These are phyloP conservation scores for Nemapogon koenigi DNA, from an alignment of 2,888 invertebrate genomes.

Conservation along the genomic window DNA sequence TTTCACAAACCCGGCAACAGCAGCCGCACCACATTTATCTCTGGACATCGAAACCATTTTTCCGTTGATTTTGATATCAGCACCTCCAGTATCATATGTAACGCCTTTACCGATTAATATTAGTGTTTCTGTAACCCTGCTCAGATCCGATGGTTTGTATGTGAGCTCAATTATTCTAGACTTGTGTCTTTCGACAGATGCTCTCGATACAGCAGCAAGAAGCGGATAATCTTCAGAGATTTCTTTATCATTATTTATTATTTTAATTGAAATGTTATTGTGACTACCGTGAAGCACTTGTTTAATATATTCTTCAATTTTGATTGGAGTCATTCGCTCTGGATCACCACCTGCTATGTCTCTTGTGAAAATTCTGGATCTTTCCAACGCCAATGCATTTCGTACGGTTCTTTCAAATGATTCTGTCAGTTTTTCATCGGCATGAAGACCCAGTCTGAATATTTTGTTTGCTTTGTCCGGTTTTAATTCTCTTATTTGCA, in stretches of 20 bases:
- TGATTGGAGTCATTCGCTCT: constrained; percentile 85
- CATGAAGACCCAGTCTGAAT: constrained; percentile 66
- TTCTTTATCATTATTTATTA: constrained; percentile 65
- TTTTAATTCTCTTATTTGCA: constrained; percentile 75
- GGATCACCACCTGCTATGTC: constrained; percentile 80
- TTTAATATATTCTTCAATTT: constrained; percentile 78
- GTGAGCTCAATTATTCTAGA: constrained; percentile 69
- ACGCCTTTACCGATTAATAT: constrained; percentile 90
- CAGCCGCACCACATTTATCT: constrained; percentile 91
- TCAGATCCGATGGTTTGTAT: constrained; percentile 64
- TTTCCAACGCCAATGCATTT: constrained; percentile 69
- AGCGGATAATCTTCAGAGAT: constrained; percentile 80
- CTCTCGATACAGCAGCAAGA: constrained; percentile 76
- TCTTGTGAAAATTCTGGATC: constrained; percentile 63
- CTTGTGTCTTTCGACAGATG: constrained; percentile 67
- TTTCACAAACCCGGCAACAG: constrained; percentile 88
- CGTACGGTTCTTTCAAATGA: constrained; percentile 63
- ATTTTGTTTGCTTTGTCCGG: constrained; percentile 66
- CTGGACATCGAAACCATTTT: constrained; percentile 87
- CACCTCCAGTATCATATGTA: constrained; percentile 81
- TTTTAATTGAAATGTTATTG: constrained; percentile 67
- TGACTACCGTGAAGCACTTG: constrained; percentile 61
- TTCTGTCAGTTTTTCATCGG: constrained; percentile 60
- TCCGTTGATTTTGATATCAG: constrained; percentile 72
- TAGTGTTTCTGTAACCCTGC: constrained; percentile 70